Conservation (phyloP, 2,113 vertebrate genomes). For the Misgurnus anguillicaudatus region DNA sequence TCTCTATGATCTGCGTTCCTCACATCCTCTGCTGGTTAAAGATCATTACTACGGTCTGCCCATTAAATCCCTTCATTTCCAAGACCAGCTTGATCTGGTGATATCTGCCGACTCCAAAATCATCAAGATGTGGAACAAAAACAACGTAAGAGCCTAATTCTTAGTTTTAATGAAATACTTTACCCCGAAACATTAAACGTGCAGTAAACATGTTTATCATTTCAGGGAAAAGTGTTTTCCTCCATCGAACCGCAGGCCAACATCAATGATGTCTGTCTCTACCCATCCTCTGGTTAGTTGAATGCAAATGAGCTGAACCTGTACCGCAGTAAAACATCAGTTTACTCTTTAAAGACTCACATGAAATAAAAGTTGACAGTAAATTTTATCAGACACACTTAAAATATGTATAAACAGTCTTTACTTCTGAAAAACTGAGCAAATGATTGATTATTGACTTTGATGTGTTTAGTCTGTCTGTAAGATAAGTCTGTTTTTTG, state of each 20-base stretch:
- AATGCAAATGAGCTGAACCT: background rate
- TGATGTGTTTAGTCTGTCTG: no score
- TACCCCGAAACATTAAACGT: background rate
- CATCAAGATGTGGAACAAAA: constrained; percentile 95
- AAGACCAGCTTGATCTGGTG: constrained; percentile 84
- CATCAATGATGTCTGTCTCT: constrained; percentile 93
- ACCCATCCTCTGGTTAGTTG: constrained; percentile 86
- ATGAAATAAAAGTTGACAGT: no score
- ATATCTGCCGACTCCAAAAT: constrained; percentile 93
- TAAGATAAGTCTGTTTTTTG: no score
- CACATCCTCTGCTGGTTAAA: constrained; percentile 86
- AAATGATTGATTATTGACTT: no score
- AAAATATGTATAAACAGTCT: no score
- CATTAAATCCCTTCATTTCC: constrained; percentile 90
- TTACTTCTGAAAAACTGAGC: no score
- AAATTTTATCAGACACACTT: no score
- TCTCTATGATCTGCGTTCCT: constrained; percentile 94
- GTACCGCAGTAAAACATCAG: background rate
- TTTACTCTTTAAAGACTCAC: background rate
- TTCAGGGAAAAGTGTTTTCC: constrained; percentile 92
- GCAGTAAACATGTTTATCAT: constrained; percentile 39
- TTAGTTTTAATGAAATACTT: background rate
- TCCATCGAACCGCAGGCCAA: constrained; percentile 88
- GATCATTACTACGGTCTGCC: constrained; percentile 95
- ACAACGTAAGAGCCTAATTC: constrained; percentile 77